A percentile compares a stretch with the other conserved stretches of the same genome.
Conservation (phyloP, 2,888 invertebrate species). For the Psylliodes chrysocephalus region DNA sequence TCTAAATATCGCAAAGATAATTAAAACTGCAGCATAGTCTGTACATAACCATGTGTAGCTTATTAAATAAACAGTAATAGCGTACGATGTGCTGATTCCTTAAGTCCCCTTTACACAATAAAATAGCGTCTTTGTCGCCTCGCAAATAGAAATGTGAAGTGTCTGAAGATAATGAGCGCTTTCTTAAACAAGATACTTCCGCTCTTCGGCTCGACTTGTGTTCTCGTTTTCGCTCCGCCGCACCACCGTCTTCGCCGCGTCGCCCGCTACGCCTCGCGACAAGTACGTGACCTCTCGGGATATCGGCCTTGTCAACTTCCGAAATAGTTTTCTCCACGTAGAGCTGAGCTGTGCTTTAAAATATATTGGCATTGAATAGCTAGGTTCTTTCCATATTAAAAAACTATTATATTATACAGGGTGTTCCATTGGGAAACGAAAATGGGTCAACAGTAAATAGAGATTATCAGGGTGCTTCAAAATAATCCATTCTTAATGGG, state of each 20-base stretch:
- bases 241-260: background rate
- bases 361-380: too few relatives aligned
- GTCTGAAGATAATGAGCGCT: conserved; percentile 30
- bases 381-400: too few relatives aligned
- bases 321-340: background rate
- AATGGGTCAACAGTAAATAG: too few relatives aligned
- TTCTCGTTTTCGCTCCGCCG: background rate
- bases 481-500: too few relatives aligned
- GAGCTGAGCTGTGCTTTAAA: background rate
- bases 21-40: too few relatives aligned
- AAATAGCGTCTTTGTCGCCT: background rate
- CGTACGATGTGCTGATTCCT: conserved; percentile 10
- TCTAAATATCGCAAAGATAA: too few relatives aligned
- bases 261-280: background rate
- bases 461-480: too few relatives aligned
- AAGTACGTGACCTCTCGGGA: conserved; percentile 10
- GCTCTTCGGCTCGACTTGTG: conserved; percentile 8
- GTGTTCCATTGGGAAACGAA: too few relatives aligned
- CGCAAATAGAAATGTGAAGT: conserved; percentile 26
- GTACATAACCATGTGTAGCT: too few relatives aligned
- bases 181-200: conserved; percentile 33
- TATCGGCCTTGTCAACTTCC: background rate
- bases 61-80: conserved; percentile 1
- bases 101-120: background rate
- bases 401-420: too few relatives aligned